Evolutionary conservation across 2,797 vertebrate species (phyloP), one percentile per base, ranked within the genome.

Genomic region (Hylomyscus alleni): DNA sequence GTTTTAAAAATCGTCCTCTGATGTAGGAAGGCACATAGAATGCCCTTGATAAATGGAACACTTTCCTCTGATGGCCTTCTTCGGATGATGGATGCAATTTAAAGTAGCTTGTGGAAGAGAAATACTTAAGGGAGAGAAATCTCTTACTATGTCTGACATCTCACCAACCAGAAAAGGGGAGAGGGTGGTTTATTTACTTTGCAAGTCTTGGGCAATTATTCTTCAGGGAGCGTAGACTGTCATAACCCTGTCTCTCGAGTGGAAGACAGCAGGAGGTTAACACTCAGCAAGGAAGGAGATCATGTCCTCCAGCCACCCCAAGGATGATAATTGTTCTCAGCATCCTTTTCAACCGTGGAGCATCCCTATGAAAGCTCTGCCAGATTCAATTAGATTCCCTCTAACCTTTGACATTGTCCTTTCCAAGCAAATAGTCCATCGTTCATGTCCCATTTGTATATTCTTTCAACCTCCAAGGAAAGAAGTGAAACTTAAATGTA

Each of bases 81-180:
- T 96, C 76, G 24, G 77, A 93, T 96, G 78, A 80, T 58, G 73
- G 89, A 92, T 92, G 89, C 26, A 3, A 29, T 93, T 91, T 78
- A 93, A 95, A 97, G 58, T 73, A 86, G 20, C 88, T 69, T 67
- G 14, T 80, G 40, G 67, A 93, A 90, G 50, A 97, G 85, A 95
- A 97, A 80, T 95, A 89, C 60, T 92, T 91, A 76, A 44, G 40
- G 69, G 44, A 77, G 86, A 94, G 88, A 94, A 89, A 97, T 95
- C 54, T 67, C 77, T 93, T 97, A 91, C 67, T 84, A 44, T 62
- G n/a, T 88, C 80, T 90, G 86, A 52, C 85, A 54, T 92, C 67
- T 89, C 12, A 31, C 62, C 11, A 37, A 10, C 52, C 50, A 72
- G 85, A 50, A 94, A n/a, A 1, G 58, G 65, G 58, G 44, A 26